Evolutionary conservation across 2,797 vertebrate species (phyloP), one percentile per base, ranked within the genome.

Genomic region (Hoplostethus atlanticus): DNA sequence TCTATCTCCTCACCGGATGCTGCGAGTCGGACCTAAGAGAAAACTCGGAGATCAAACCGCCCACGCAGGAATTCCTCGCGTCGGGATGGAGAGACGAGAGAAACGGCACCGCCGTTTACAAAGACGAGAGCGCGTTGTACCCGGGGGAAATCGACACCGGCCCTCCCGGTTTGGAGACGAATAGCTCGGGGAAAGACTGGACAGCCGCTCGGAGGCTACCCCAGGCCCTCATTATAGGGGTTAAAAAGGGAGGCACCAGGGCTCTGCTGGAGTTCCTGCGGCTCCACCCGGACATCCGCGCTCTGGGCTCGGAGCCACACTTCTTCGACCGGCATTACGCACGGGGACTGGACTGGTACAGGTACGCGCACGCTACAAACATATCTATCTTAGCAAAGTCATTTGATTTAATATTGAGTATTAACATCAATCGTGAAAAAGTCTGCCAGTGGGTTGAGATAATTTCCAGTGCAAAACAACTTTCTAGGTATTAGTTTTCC

Each of bases 261-360:
- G 95, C 95, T 46, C 92, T 95, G 66, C 80, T 95, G 82, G 95
- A 96, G 91, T 96, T 96, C n/a, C 91, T 96, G 52, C 83, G 95
- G 58, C 94, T 96, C 21, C 95, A 96, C 51, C 95, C 95, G 34
- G 95, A 95, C 80, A 88, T 96, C 76, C 91, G 95, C 11, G 95
- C 95, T 2, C 87, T 95, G 42, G 95, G 95, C 1, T 93, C 95
- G 0, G 95, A 96, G 51, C 94, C 95, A 46, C 95, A 96, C 87
- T 96, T 95, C 85, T 96, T 96, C 65, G 95, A 96, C 83, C 87
- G 95, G 79, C 95, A 96, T 87, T 96, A 95, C 90, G 87, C 92
- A 42, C 94, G 94, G 11, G 95, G 95, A 46, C 77, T 96, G 83
- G 91, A 89, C 70, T 95, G 95, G 95, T 96, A 96, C 95, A 95